These are phyloP conservation scores for Cyprinodon tularosa DNA, from an alignment of 2,113 vertebrate species.

Conservation along the genomic window DNA sequence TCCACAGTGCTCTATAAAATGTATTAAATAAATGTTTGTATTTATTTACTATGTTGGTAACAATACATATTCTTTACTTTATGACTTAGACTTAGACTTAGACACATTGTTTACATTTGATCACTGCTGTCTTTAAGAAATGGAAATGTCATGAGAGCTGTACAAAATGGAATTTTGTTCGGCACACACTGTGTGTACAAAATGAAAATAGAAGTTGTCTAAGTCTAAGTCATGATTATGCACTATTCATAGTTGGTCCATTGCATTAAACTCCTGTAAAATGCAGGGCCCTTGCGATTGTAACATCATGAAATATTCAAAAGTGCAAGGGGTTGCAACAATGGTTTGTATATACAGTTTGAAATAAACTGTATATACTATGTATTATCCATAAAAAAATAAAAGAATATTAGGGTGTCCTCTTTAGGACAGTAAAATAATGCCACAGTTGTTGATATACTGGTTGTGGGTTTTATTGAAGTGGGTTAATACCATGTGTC, in stretches of 20 bases:
- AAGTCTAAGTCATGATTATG: background rate
- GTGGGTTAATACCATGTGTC: slow-evolving; percentile 18
- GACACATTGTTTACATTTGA: no score
- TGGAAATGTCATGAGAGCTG: no score
- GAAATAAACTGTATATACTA: background rate
- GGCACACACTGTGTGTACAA: no score
- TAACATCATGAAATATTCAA: background rate
- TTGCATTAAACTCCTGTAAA: background rate
- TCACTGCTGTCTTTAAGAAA: no score
- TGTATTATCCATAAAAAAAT: background rate
- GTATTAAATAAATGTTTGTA: no score
- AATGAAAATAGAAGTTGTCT: no score
- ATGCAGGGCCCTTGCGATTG: background rate
- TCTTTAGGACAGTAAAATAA: slow-evolving; percentile 4
- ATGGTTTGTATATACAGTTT: background rate
- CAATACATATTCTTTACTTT: no score
- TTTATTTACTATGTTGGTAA: no score
- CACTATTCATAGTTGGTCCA: background rate
- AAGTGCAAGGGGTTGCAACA: background rate
- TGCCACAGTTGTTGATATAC: slow-evolving; percentile 11
- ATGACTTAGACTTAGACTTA: no score
- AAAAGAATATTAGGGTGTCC: background rate
- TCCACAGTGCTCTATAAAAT: no score
- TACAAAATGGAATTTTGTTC: no score
- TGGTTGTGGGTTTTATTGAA: background rate